These are phyloP conservation scores for Anthonomus grandis DNA, from an alignment of 1,140 invertebrate genomes.

Conservation along the genomic window DNA sequence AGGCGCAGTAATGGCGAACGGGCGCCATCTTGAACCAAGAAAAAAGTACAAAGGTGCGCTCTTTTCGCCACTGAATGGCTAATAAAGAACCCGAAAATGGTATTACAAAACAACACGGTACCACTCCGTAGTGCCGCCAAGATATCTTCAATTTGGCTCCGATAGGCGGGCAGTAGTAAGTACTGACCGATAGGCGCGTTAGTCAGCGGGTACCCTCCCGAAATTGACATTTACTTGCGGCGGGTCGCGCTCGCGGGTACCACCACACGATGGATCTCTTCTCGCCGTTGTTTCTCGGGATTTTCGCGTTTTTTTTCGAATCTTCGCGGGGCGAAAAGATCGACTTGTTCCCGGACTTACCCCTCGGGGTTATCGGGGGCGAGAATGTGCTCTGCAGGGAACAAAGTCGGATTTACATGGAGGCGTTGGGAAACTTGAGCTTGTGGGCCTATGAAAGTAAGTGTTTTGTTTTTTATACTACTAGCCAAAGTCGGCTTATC, in stretches of 20 bases:
- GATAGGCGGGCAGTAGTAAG: no score
- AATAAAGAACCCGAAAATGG: no score
- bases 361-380: slow-evolving; percentile 22
- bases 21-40: no score
- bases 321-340: slow-evolving; percentile 8
- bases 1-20: no score
- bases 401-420: slow-evolving; percentile 32
- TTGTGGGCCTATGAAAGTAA: slow-evolving; percentile 40
- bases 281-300: neutral
- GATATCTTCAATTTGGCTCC: no score
- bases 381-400: slow-evolving; percentile 31
- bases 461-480: no score
- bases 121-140: no score
- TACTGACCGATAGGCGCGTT: no score
- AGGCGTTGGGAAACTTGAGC: slow-evolving; percentile 34
- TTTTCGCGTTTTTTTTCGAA: slow-evolving; percentile 1
- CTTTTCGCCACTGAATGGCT: no score
- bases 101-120: no score
- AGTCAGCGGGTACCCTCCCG: slow-evolving; percentile 5
- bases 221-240: slow-evolving; percentile 23
- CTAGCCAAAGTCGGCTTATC: no score
- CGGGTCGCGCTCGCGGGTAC: slow-evolving; percentile 16
- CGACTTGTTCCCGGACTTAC: slow-evolving; percentile 32
- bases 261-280: slow-evolving; percentile 17
- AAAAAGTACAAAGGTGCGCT: no score